Conservation (phyloP, 2,888 invertebrate species). For the Himalopsyche japonica region DNA sequence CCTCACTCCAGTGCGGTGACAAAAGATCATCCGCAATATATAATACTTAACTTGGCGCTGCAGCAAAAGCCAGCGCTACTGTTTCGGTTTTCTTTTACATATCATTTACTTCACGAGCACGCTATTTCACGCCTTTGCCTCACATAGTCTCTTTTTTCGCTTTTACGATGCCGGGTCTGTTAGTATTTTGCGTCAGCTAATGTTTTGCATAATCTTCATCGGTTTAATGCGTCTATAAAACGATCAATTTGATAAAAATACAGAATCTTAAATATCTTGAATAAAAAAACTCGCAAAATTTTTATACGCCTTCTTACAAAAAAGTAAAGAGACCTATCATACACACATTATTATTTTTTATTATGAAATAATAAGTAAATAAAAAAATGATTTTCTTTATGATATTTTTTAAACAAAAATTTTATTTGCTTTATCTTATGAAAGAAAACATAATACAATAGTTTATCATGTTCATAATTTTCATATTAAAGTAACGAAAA, state of each 20-base stretch:
- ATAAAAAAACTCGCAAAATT: no score
- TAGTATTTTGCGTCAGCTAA: not conserved
- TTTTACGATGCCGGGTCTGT: not conserved
- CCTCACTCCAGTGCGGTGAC: not conserved
- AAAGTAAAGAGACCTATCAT: no score
- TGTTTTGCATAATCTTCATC: not conserved
- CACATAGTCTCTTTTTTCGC: not conserved
- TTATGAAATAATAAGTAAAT: no score
- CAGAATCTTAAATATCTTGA: not conserved
- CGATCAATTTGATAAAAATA: not conserved
- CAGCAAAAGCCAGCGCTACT: not conserved
- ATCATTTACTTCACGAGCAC: conserved; percentile 1
- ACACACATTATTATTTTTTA: no score
- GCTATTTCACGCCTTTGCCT: conserved; percentile 1
- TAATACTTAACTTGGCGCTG: not conserved
- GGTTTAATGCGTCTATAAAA: not conserved
- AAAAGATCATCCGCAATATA: not conserved
- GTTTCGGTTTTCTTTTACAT: conserved; percentile 5
- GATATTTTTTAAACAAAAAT: no score
- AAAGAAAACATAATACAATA: no score
- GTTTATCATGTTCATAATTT: no score
- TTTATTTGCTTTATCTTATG: no score
- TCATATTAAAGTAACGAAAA: no score
- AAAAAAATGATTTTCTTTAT: no score
- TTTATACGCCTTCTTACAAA: no score